phyloP scores from a whole-genome alignment of 2,888 invertebrate species.

The Craniophora ligustri region DNA sequence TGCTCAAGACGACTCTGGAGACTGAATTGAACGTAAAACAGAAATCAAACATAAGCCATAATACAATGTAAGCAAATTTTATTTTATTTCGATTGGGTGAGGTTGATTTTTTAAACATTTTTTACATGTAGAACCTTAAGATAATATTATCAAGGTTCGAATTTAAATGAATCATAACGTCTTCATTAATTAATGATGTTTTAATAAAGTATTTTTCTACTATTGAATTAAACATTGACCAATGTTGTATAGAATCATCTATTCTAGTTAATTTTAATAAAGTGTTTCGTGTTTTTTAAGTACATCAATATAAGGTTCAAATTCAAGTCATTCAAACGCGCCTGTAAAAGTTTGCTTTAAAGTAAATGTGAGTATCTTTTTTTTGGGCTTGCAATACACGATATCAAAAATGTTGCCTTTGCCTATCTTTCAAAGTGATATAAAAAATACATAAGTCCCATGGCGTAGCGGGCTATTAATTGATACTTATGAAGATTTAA shows the following conservation, averaged over 20 bases:
- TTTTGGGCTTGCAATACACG: background rate
- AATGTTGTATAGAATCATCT: conserved; percentile 13
- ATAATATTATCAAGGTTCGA: background rate
- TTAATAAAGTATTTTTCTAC: conserved; percentile 27
- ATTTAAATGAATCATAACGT: background rate
- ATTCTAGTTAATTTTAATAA: background rate
- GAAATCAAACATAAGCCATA: too few relatives aligned
- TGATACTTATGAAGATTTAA: conserved; percentile 32
- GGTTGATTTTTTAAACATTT: background rate
- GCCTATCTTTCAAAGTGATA: conserved; percentile 24
- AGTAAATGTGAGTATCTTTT: background rate
- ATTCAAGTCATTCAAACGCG: background rate
- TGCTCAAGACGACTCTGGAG: too few relatives aligned
- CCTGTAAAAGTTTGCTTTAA: background rate
- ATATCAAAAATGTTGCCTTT: conserved; percentile 3
- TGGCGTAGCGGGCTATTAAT: conserved; percentile 9
- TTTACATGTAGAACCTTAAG: background rate
- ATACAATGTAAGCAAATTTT: too few relatives aligned
- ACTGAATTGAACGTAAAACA: too few relatives aligned
- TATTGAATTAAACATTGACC: conserved; percentile 11
- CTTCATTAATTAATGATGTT: background rate
- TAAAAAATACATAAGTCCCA: conserved; percentile 4
- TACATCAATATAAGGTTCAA: background rate
- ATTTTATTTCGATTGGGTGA: background rate
- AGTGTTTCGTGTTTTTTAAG: background rate